Evolutionary conservation across 2,797 vertebrate genomes (phyloP).

Genomic region (Manis javanica): DNA sequence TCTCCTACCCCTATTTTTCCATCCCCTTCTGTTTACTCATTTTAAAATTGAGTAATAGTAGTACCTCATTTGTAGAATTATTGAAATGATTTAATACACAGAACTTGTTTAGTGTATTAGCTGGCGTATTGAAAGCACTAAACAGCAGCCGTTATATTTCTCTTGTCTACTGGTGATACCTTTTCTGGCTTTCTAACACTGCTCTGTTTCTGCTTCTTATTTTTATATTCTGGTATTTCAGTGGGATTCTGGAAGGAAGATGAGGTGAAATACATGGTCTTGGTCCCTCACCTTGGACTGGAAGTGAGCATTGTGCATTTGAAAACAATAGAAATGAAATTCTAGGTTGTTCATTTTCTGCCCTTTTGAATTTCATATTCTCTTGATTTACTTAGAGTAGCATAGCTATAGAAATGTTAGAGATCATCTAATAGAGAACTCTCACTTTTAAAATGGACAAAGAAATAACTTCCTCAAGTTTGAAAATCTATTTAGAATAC

Average conservation of each 20-base stretch:
- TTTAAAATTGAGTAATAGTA: not conserved
- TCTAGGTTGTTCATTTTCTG: constrained; percentile 3
- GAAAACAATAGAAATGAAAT: constrained; percentile 39
- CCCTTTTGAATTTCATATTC: constrained; percentile 10
- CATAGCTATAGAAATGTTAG: not conserved
- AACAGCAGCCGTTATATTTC: not conserved
- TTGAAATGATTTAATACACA: constrained; percentile 18
- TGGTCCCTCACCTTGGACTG: not conserved
- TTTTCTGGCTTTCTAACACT: constrained; percentile 12
- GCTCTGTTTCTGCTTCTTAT: not conserved
- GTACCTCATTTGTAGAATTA: not conserved
- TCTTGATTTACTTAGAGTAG: constrained; percentile 34
- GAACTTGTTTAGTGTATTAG: not conserved
- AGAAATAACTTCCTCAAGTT: not conserved
- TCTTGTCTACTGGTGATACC: not conserved
- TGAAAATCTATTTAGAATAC: not conserved
- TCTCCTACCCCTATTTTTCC: not conserved
- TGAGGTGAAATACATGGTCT: not conserved
- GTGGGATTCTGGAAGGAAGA: not conserved
- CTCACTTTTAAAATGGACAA: constrained; percentile 8
- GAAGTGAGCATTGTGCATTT: not conserved
- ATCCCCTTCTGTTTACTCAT: not conserved
- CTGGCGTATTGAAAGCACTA: not conserved
- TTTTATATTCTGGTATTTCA: constrained; percentile 37
- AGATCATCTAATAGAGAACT: not conserved